These are phyloP conservation scores for Apantesis nais DNA, from an alignment of 2,888 invertebrate genomes.

Conservation along the genomic window DNA sequence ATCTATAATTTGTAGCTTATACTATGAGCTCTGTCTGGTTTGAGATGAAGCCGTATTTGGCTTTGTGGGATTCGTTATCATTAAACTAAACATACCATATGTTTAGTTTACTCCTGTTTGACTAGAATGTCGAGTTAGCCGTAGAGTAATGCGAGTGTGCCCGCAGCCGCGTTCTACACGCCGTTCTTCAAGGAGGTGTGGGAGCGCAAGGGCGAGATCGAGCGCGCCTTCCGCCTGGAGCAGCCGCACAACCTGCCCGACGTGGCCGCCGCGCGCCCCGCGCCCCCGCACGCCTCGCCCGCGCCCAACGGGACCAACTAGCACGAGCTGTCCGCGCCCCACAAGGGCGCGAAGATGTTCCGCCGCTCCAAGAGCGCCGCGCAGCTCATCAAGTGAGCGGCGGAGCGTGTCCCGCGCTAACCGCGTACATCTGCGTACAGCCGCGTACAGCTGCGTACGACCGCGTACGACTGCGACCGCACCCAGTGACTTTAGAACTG, in stretches of 20 bases:
- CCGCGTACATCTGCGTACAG: too few relatives aligned
- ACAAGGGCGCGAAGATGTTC: slow-evolving; percentile 85
- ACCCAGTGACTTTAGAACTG: slow-evolving; percentile 1
- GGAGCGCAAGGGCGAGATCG: slow-evolving; percentile 98
- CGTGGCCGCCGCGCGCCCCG: slow-evolving; percentile 85
- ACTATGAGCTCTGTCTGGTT: too few relatives aligned
- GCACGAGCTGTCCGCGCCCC: slow-evolving; percentile 78
- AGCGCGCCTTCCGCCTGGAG: slow-evolving; percentile 93
- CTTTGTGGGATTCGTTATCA: too few relatives aligned
- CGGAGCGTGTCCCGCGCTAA: not conserved
- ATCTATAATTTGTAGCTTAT: too few relatives aligned
- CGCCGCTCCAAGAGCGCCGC: slow-evolving; percentile 85
- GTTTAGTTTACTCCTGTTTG: not conserved
- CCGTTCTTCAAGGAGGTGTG: slow-evolving; percentile 98
- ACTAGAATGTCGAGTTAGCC: not conserved
- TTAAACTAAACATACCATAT: too few relatives aligned
- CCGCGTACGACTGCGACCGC: not conserved
- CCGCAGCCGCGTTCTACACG: slow-evolving; percentile 94
- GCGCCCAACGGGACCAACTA: slow-evolving; percentile 81
- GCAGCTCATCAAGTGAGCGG: slow-evolving; percentile 81
- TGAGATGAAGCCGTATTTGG: too few relatives aligned
- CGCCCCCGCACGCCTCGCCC: slow-evolving; percentile 46
- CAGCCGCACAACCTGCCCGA: slow-evolving; percentile 88
- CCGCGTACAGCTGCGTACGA: not conserved
- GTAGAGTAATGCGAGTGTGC: not conserved